These are phyloP conservation scores for Coluber constrictor DNA, from an alignment of 2,797 vertebrate genomes.

Conservation along the genomic window DNA sequence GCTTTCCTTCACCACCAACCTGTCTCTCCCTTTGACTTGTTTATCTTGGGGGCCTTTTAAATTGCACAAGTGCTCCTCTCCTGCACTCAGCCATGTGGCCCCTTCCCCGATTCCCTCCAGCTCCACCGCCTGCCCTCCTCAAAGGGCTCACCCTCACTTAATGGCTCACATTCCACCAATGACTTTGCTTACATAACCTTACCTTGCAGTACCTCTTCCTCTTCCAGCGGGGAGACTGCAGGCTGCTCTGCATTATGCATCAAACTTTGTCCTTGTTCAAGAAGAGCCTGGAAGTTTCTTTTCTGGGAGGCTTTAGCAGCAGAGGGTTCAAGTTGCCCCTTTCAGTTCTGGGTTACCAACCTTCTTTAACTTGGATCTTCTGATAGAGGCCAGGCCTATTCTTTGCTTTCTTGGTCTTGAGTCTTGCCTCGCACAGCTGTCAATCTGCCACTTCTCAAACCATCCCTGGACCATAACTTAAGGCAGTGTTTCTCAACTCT, in stretches of 20 bases:
- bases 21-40: neutral
- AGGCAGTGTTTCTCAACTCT: neutral
- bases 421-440: rapidly evolving
- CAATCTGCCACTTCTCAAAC: rapidly evolving
- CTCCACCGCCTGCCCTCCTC: constrained; percentile 6
- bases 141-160: constrained; percentile 47
- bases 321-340: neutral
- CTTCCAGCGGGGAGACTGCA: constrained; percentile 32
- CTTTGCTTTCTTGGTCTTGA: neutral
- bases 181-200: constrained; percentile 67
- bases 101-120: neutral
- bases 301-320: neutral
- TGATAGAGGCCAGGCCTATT: neutral
- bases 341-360: neutral
- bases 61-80: neutral
- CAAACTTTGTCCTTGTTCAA: neutral
- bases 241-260: constrained; percentile 12
- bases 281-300: neutral
- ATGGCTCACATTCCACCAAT: constrained; percentile 62
- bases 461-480: neutral
- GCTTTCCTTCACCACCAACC: neutral
- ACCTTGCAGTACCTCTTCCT: constrained; percentile 24
- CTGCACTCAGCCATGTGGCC: neutral
- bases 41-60: neutral
- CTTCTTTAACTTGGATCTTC: neutral